Conservation (phyloP, 2,113 vertebrate species). For the Pelobates fuscus region DNA sequence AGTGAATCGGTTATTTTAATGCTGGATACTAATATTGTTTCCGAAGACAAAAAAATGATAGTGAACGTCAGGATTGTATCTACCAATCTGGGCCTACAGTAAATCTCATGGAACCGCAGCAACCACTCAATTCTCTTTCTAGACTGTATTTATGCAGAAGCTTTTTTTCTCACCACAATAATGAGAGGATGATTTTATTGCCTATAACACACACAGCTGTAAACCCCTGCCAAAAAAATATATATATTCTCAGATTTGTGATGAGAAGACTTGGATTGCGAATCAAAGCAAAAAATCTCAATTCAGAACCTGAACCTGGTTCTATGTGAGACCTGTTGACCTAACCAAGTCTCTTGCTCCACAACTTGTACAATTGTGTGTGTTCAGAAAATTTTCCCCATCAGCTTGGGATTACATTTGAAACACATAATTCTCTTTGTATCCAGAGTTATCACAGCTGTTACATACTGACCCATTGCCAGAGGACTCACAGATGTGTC, state of each 20-base stretch:
- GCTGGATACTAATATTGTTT: too few species aligned
- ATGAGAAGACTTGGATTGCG: constrained; percentile 47
- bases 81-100: too few species aligned
- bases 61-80: too few species aligned
- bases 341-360: constrained; percentile 51
- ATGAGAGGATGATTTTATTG: too few species aligned
- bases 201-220: constrained; percentile 16
- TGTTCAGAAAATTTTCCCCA: constrained; percentile 57
- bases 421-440: constrained; percentile 59
- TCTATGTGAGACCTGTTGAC: constrained; percentile 29
- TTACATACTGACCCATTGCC: constrained; percentile 59
- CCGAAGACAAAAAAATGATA: too few species aligned
- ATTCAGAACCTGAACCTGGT: constrained; percentile 40
- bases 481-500: constrained; percentile 67
- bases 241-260: constrained; percentile 52
- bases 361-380: constrained; percentile 49
- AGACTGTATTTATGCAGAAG: too few species aligned
- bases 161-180: too few species aligned
- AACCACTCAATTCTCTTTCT: too few species aligned
- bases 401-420: constrained; percentile 58
- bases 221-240: constrained; percentile 45
- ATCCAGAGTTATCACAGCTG: constrained; percentile 69
- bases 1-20: too few species aligned
- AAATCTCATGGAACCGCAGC: too few species aligned
- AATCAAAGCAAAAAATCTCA: constrained; percentile 44